These are phyloP conservation scores for Onychomys arenicola DNA, from an alignment of 2,797 vertebrate species.

Conservation along the genomic window DNA sequence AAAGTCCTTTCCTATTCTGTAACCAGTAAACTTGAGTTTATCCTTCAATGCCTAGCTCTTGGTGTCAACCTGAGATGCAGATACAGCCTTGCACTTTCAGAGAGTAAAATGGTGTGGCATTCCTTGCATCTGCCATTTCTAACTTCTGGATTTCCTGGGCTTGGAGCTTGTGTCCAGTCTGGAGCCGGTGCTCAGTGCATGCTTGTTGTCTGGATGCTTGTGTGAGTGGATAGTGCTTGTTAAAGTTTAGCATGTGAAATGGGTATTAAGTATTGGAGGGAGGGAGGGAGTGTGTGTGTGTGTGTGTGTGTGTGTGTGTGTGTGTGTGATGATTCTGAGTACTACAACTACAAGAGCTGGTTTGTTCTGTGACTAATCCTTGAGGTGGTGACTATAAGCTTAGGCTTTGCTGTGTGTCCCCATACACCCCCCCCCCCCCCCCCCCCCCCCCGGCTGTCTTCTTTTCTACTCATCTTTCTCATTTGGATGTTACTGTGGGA, in stretches of 20 bases:
- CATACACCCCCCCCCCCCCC: not conserved
- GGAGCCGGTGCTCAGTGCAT: not conserved
- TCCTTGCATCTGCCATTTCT: not conserved
- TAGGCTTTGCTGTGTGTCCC: not conserved
- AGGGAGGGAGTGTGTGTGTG: too few relatives aligned
- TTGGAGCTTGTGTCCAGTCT: not conserved
- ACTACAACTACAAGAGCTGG: not conserved
- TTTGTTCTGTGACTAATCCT: conserved; percentile 54
- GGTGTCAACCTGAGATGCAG: not conserved
- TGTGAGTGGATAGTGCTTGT: not conserved
- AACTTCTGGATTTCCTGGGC: not conserved
- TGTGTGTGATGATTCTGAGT: not conserved
- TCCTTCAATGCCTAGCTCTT: not conserved
- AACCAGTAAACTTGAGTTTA: conserved; percentile 27
- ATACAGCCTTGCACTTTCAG: not conserved
- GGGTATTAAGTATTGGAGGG: not conserved
- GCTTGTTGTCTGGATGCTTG: not conserved
- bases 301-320: not conserved
- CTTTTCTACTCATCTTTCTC: not conserved
- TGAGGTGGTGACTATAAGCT: not conserved
- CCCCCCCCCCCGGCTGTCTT: not conserved
- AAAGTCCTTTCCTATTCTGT: conserved; percentile 37
- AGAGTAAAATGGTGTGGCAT: not conserved
- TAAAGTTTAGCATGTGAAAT: not conserved
- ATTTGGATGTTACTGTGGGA: not conserved